Evolutionary conservation across 2,888 invertebrate species (phyloP), one percentile per base, ranked within the genome.

Genomic region (Sialis lutaria): DNA sequence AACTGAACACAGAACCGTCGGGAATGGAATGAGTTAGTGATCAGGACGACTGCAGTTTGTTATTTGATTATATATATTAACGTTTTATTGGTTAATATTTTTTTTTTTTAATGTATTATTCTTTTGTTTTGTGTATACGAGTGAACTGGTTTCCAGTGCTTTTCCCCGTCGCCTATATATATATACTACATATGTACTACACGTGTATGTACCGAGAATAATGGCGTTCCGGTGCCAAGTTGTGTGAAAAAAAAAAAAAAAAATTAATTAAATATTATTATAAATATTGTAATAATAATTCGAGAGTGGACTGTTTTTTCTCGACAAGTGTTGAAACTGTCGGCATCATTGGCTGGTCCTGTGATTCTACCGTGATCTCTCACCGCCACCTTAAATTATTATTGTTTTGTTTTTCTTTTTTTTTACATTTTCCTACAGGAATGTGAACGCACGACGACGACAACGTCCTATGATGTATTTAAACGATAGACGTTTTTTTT

Each of bases 271-370:
- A 30, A 30, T 12, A 30, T 13, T 6, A 42, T 6, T 12, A 30
- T 22, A n/a, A n/a, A 22, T n/a, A 42, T n/a, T 31, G n/a, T 12
- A 43, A 32, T 33, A 5, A 13, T 12, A 39, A 45, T 39, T 37
- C 42, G 46, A 22, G 45, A 45, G 45, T 45, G 45, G 37, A 12
- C 30, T 42, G 42, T 42, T 42, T 31, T n/a, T 45, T 40, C n/a
- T 8, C 10, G 35, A 37, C 12, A 39, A 10, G 33, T 13, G n/a
- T 40, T 34, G 32, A 30, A 45, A 34, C 34, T 33, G 22, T 34
- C 32, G 45, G 40, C 45, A 44, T 44, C 44, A 44, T 44, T 45
- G 45, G 45, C 45, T 45, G 39, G 45, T 44, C 44, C 34, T 44
- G 44, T 44, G 44, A 44, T 44, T 44, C 12, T 34, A 33, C 33